These are phyloP conservation scores for Polypterus senegalus DNA, from an alignment of 2,113 vertebrate species.

Conservation along the genomic window DNA sequence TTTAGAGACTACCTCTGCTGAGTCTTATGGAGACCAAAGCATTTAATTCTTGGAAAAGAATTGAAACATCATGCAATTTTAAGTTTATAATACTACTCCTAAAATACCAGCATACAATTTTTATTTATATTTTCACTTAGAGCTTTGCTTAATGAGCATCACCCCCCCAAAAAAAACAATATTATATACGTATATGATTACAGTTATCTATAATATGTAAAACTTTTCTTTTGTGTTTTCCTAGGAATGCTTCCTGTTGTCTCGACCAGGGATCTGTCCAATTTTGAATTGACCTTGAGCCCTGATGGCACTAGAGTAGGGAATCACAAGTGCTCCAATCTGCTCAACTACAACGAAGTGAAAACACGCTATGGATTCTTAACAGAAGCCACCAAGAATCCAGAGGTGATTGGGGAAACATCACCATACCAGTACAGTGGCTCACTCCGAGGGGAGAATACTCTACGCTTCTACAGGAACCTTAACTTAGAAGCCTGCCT, in stretches of 20 bases:
- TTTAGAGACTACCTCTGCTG: no score
- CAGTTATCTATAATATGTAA: neutral
- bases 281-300: slow-evolving; percentile 84
- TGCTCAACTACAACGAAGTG: slow-evolving; percentile 74
- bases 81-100: no score
- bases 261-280: slow-evolving; percentile 78
- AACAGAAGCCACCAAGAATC: slow-evolving; percentile 52
- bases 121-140: neutral
- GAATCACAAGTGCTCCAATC: slow-evolving; percentile 86
- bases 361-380: slow-evolving; percentile 77
- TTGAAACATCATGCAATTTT: no score
- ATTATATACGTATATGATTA: neutral
- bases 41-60: no score
- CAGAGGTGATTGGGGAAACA: slow-evolving; percentile 57
- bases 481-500: slow-evolving; percentile 83
- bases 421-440: slow-evolving; percentile 72
- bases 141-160: neutral
- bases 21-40: no score
- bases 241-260: slow-evolving; percentile 83
- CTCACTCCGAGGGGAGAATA: slow-evolving; percentile 52
- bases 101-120: no score
- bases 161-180: neutral
- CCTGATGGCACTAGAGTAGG: slow-evolving; percentile 77
- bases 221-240: slow-evolving; percentile 6
- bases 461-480: slow-evolving; percentile 79